Conservation (phyloP, 2,797 vertebrate genomes). For the Chelon labrosus region DNA sequence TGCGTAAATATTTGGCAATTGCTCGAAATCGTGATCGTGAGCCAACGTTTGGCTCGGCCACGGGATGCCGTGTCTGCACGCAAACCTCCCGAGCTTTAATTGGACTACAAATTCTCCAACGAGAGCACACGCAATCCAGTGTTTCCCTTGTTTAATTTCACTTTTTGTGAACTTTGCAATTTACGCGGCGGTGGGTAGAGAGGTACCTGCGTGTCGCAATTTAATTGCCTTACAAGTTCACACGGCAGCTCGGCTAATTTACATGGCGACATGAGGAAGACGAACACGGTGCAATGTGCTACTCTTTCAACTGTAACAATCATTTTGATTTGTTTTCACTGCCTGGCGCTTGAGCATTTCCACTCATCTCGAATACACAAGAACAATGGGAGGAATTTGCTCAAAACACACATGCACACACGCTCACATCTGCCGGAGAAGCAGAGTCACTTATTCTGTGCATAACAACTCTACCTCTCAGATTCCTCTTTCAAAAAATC, state of each 20-base stretch:
- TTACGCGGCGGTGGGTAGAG: conserved; percentile 36
- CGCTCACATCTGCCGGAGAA: conserved; percentile 48
- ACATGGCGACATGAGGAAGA: conserved; percentile 45
- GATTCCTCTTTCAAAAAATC: conserved; percentile 75
- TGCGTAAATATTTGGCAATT: conserved; percentile 73
- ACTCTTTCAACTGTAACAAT: conserved; percentile 72
- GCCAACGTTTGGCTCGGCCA: conserved; percentile 55
- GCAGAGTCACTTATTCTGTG: conserved; percentile 73
- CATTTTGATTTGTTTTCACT: conserved; percentile 69
- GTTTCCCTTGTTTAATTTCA: conserved; percentile 68
- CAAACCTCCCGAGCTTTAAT: conserved; percentile 65
- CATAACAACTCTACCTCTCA: conserved; percentile 72
- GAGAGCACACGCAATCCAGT: conserved; percentile 37
- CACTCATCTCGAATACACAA: conserved; percentile 65
- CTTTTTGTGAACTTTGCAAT: conserved; percentile 74
- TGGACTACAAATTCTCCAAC: conserved; percentile 68
- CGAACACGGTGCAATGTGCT: conserved; percentile 41
- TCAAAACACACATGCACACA: conserved; percentile 47
- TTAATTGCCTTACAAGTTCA: conserved; percentile 73
- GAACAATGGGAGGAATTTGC: conserved; percentile 74
- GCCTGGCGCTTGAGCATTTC: conserved; percentile 62
- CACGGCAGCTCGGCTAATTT: conserved; percentile 57
- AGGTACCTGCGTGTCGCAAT: conserved; percentile 54
- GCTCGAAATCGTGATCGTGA: conserved; percentile 63
- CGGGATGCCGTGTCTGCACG: conserved; percentile 40